Conservation (phyloP, 1,140 invertebrate species). For the Tribolium castaneum region DNA sequence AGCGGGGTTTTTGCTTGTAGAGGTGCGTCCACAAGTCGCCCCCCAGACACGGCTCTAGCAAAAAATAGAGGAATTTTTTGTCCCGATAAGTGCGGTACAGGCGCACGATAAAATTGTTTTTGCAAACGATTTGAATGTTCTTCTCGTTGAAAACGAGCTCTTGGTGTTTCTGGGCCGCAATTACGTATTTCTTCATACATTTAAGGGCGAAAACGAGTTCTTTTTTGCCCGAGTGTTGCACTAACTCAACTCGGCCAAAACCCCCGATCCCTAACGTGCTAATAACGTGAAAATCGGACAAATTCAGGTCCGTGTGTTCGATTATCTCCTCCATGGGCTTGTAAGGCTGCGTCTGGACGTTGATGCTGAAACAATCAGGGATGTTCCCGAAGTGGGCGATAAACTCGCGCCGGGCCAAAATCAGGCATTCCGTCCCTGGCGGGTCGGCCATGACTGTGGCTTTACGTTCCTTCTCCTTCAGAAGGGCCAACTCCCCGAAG, state of each 20-base stretch:
- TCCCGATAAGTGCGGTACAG: slow-evolving; percentile 95
- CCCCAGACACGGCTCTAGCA: slow-evolving; percentile 95
- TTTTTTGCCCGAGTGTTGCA: slow-evolving; percentile 68
- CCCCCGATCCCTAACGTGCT: slow-evolving; percentile 91
- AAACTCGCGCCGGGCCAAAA: slow-evolving; percentile 81
- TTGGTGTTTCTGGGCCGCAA: slow-evolving; percentile 92
- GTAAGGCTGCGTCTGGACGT: slow-evolving; percentile 9
- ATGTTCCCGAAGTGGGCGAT: slow-evolving; percentile 75
- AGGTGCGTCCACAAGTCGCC: slow-evolving; percentile 97
- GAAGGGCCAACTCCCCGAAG: slow-evolving; percentile 81
- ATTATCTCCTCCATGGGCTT: slow-evolving; percentile 22
- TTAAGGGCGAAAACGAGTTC: slow-evolving; percentile 86
- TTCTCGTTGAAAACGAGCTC: slow-evolving; percentile 94
- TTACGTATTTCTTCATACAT: slow-evolving; percentile 90
- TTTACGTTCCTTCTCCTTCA: slow-evolving; percentile 84
- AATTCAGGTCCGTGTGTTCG: slow-evolving; percentile 67
- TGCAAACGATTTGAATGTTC: slow-evolving; percentile 84
- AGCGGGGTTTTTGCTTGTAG: slow-evolving; percentile 76
- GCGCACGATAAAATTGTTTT: slow-evolving; percentile 66
- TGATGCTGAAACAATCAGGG: slow-evolving; percentile 63
- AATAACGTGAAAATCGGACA: slow-evolving; percentile 83
- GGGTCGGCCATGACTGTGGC: slow-evolving; percentile 87
- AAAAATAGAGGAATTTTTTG: slow-evolving; percentile 93
- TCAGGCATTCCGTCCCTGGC: slow-evolving; percentile 89
- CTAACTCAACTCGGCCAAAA: slow-evolving; percentile 91